Evolutionary conservation across 2,888 invertebrate genomes (phyloP), one percentile per base, ranked within the genome.

Genomic region (Limnephilus lunatus): DNA sequence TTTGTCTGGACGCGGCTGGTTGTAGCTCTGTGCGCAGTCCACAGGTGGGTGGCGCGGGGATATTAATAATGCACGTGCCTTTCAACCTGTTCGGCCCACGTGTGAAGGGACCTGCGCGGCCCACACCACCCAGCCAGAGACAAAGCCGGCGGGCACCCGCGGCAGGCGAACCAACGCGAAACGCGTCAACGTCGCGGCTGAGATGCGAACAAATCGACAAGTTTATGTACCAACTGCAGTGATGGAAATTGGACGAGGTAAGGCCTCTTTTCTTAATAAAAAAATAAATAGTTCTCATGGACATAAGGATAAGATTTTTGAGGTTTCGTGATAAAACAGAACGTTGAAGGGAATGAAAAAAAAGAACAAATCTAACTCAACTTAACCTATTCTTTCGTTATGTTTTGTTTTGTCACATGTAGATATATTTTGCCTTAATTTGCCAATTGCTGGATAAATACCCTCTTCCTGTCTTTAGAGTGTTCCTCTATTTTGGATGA

Each of bases 31-130:
- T 19, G 53, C 53, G 53, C 53, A 53, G 53, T 53, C 53, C 53
- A 44, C 88, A 68, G 88, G 88, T 88, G 88, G 88, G 88, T 88
- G 88, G 88, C 53, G 11, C 30, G 53, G 53, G 88, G 88, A 68
- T 68, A 88, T 88, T 88, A 88, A 88, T 88, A 88, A 68, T 88
- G 68, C 88, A 88, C 88, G 88, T 88, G 89, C 89, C 91, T 82
- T 82, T 90, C 93, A 92, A 93, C 93, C 93, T 93, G 93, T 93
- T 93, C 93, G 53, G 90, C 93, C 91, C 93, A 93, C 93, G 91
- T 93, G 93, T 83, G 88, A 83, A 39, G n/a, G 89, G 81, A 81
- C 44, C 81, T 35, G 83, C 30, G 83, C n/a, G 90, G 83, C 90
- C 48, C 83, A 83, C 82, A 82, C 90, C 15, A 81, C 35, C 83